Conservation (phyloP, 2,797 vertebrate species). For the Bryconaethiops microstoma region DNA sequence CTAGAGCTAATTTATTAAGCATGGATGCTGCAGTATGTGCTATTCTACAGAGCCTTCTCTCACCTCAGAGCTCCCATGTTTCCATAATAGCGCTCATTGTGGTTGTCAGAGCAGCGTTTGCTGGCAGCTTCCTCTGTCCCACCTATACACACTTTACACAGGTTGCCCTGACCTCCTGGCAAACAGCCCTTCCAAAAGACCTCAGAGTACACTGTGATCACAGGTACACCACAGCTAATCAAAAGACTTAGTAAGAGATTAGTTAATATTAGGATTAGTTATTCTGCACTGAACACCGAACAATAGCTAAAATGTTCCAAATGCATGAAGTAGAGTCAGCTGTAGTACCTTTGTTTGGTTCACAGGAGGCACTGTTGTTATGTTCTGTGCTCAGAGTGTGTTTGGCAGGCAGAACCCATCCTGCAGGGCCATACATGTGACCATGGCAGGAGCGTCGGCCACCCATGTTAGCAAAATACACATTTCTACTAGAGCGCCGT, state of each 20-base stretch:
- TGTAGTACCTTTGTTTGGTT: slow-evolving; percentile 80
- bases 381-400: slow-evolving; percentile 69
- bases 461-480: slow-evolving; percentile 78
- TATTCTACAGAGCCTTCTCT: slow-evolving; percentile 26
- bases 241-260: neutral
- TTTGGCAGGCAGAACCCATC: slow-evolving; percentile 85
- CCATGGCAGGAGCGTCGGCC: slow-evolving; percentile 87
- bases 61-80: slow-evolving; percentile 90
- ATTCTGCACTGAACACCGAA: neutral
- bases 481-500: slow-evolving; percentile 77
- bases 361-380: slow-evolving; percentile 76
- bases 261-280: neutral
- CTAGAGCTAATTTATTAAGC: neutral
- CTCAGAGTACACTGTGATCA: slow-evolving; percentile 75
- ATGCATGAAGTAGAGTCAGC: too few relatives aligned
- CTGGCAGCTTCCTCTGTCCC: slow-evolving; percentile 78
- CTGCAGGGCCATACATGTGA: slow-evolving; percentile 85
- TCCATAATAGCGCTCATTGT: slow-evolving; percentile 90
- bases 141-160: slow-evolving; percentile 92
- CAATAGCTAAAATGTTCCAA: neutral
- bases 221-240: slow-evolving; percentile 1
- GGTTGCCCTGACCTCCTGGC: slow-evolving; percentile 82
- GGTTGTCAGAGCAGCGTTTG: slow-evolving; percentile 86
- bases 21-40: neutral
- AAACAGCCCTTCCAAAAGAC: slow-evolving; percentile 94